Percentiles rank a stretch among this genome's conserved stretches.
These are phyloP conservation scores for Venustoraphidia nigricollis DNA, from an alignment of 2,888 invertebrate species.

Conservation along the genomic window DNA sequence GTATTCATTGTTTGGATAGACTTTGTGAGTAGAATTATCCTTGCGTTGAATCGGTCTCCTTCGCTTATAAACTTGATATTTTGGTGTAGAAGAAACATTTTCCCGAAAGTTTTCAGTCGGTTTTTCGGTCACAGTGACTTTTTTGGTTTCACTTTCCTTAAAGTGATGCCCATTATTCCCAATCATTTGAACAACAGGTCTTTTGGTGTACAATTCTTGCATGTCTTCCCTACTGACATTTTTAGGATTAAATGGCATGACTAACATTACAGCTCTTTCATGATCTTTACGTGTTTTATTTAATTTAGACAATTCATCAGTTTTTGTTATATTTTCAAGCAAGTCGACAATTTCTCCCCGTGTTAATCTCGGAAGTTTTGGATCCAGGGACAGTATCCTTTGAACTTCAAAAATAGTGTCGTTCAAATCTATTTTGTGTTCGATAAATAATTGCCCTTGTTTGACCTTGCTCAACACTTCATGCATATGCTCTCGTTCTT, in stretches of 20 bases:
- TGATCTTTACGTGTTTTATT: constrained; percentile 24
- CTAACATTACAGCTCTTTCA: constrained; percentile 43
- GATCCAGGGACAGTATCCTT: constrained; percentile 39
- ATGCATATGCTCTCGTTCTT: background rate
- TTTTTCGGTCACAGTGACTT: constrained; percentile 9
- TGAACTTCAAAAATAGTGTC: constrained; percentile 54
- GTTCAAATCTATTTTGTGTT: constrained; percentile 32
- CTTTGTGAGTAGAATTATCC: too few species aligned
- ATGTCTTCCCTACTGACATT: constrained; percentile 33
- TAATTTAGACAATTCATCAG: constrained; percentile 26
- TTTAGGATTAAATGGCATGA: constrained; percentile 45
- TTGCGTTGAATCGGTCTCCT: background rate
- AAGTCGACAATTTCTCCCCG: constrained; percentile 50
- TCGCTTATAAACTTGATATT: constrained; percentile 6
- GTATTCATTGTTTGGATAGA: too few species aligned
- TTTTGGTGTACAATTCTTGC: constrained; percentile 48
- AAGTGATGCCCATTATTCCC: constrained; percentile 17
- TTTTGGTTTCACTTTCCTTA: constrained; percentile 10
- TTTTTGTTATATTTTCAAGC: constrained; percentile 45
- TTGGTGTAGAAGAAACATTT: background rate
- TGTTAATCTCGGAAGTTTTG: constrained; percentile 44
- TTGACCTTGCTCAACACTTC: background rate
- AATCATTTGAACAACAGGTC: constrained; percentile 44
- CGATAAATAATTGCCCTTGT: constrained; percentile 7
- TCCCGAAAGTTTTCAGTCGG: background rate